Conservation (phyloP, 2,113 vertebrate species). For the Oenanthe oenanthe region DNA sequence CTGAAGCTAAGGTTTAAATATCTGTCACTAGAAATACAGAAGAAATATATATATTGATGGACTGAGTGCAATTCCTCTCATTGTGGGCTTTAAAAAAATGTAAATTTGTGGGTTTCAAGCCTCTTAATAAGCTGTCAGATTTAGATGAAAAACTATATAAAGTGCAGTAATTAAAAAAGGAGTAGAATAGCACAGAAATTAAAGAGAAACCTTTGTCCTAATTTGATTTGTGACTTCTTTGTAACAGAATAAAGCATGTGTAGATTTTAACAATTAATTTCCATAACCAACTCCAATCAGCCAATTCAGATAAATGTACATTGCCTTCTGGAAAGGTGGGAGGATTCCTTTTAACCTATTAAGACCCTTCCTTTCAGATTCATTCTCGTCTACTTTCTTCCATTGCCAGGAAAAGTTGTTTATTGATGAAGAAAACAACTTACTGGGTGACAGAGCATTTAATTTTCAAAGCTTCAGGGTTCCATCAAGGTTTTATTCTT, state of each 20-base stretch:
- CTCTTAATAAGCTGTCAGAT: conserved; percentile 44
- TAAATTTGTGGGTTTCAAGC: conserved; percentile 45
- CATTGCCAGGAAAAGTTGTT: background rate
- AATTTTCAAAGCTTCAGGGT: conserved; percentile 5
- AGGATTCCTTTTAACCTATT: conserved; percentile 44
- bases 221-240: conserved; percentile 61
- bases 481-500: background rate
- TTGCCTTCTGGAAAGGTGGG: conserved; percentile 8
- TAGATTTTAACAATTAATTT: conserved; percentile 60
- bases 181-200: conserved; percentile 37
- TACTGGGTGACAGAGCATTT: background rate
- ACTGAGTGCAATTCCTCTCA: conserved; percentile 1
- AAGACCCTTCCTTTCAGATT: background rate
- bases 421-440: background rate
- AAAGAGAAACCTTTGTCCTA: conserved; percentile 43
- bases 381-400: background rate
- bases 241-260: conserved; percentile 40
- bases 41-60: background rate
- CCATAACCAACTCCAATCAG: conserved; percentile 32
- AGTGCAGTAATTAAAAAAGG: conserved; percentile 32
- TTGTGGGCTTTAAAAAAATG: background rate
- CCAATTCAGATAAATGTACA: conserved; percentile 22
- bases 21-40: background rate
- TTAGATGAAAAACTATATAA: conserved; percentile 27
- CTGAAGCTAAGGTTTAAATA: conserved; percentile 18